These are phyloP conservation scores for Mobula birostris DNA, from an alignment of 2,113 vertebrate species.

Conservation along the genomic window DNA sequence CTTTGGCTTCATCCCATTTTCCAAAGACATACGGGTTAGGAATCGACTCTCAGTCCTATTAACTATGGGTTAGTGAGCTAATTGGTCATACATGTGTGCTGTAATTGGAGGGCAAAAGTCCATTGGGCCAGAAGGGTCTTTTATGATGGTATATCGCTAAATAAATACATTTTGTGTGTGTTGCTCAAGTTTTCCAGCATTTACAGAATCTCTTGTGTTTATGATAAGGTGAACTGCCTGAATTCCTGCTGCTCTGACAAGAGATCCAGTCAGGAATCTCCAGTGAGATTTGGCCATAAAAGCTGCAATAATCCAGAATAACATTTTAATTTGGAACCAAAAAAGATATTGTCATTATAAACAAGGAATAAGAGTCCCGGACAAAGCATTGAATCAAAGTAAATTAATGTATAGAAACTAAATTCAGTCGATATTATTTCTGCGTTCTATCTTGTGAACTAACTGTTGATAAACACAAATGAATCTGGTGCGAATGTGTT, in stretches of 20 bases:
- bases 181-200: too few species aligned
- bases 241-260: neutral
- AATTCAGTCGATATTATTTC: neutral
- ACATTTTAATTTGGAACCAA: neutral
- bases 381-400: neutral
- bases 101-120: too few species aligned
- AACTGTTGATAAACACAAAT: neutral
- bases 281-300: neutral
- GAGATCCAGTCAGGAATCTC: neutral
- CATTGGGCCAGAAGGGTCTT: too few species aligned
- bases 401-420: neutral
- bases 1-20: too few species aligned
- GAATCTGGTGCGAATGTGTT: neutral
- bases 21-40: too few species aligned
- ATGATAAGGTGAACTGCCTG: neutral
- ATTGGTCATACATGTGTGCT: too few species aligned
- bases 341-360: neutral
- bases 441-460: neutral
- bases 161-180: too few species aligned
- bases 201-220: too few species aligned
- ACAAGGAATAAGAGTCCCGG: neutral
- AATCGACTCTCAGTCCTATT: too few species aligned
- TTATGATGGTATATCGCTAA: too few species aligned
- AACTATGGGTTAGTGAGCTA: too few species aligned
- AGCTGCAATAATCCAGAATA: neutral